phyloP scores from a whole-genome alignment of 2,113 vertebrate genomes.

The Campylomormyrus numenius region DNA sequence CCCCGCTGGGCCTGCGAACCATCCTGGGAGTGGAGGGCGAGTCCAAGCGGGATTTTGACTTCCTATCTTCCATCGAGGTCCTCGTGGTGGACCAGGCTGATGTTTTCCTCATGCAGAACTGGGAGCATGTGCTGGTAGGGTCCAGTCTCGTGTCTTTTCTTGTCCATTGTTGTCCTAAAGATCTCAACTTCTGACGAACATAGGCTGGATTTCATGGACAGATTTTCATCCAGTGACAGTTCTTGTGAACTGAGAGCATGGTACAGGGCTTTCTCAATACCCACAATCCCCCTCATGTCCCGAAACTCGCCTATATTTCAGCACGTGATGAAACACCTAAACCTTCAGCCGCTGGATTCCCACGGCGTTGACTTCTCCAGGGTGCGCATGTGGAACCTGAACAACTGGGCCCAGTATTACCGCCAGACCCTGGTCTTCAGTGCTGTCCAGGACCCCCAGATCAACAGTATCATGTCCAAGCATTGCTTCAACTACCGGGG shows the following conservation, averaged over 20 bases:
- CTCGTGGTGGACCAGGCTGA: constrained; percentile 88
- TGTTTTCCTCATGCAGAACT: constrained; percentile 97
- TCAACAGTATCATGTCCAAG: constrained; percentile 83
- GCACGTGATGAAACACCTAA: constrained; percentile 86
- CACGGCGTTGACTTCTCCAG: constrained; percentile 92
- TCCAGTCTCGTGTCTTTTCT: no score
- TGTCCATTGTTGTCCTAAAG: neutral
- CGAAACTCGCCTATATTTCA: constrained; percentile 34
- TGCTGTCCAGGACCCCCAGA: constrained; percentile 79
- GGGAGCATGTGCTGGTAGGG: constrained; percentile 91
- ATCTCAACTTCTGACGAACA: neutral
- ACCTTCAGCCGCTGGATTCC: constrained; percentile 81
- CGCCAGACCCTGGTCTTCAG: constrained; percentile 88
- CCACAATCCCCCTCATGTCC: neutral
- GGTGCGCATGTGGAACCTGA: constrained; percentile 87
- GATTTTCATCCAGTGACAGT: neutral
- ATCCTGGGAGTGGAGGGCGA: constrained; percentile 84
- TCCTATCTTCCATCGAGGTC: constrained; percentile 88
- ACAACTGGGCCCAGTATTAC: constrained; percentile 80
- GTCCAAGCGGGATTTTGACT: constrained; percentile 85
- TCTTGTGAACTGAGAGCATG: neutral
- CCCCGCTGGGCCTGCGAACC: constrained; percentile 86
- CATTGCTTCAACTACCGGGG: constrained; percentile 79
- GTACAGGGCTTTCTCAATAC: neutral
- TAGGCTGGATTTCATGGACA: neutral